These are phyloP conservation scores for Allobates femoralis DNA, from an alignment of 2,797 vertebrate genomes.

Conservation along the genomic window DNA sequence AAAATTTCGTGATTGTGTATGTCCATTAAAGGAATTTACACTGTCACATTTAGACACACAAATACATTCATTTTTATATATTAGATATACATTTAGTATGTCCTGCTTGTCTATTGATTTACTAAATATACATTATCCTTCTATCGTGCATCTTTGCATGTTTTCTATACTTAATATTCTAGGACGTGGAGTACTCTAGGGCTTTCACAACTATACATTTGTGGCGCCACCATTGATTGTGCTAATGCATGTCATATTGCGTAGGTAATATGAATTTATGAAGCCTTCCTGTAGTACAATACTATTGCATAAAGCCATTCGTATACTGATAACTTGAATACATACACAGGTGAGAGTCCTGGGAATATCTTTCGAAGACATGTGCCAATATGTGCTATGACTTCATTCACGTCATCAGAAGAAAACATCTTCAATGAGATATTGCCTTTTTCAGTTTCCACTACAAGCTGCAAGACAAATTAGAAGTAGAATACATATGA, in stretches of 20 bases:
- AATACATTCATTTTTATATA: no score
- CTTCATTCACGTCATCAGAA: conserved; percentile 90
- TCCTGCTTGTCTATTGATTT: no score
- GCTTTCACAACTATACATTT: no score
- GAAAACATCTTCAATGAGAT: conserved; percentile 89
- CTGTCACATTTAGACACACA: no score
- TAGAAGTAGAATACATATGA: background rate
- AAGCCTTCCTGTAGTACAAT: background rate
- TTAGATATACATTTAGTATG: no score
- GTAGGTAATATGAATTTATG: background rate
- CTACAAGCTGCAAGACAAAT: conserved; percentile 78
- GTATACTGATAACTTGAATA: conserved; percentile 54
- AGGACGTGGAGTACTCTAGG: no score
- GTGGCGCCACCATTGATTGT: no score
- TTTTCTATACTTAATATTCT: no score
- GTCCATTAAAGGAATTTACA: no score
- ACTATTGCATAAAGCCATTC: background rate
- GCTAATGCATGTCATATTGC: background rate
- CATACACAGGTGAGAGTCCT: conserved; percentile 88
- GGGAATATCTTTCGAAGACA: conserved; percentile 93
- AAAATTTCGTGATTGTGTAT: no score
- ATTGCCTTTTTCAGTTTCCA: conserved; percentile 89
- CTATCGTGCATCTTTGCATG: no score
- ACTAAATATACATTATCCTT: no score
- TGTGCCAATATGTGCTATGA: conserved; percentile 90